These are phyloP conservation scores for Thamnaconus septentrionalis DNA, from an alignment of 2,113 vertebrate genomes.

Conservation along the genomic window DNA sequence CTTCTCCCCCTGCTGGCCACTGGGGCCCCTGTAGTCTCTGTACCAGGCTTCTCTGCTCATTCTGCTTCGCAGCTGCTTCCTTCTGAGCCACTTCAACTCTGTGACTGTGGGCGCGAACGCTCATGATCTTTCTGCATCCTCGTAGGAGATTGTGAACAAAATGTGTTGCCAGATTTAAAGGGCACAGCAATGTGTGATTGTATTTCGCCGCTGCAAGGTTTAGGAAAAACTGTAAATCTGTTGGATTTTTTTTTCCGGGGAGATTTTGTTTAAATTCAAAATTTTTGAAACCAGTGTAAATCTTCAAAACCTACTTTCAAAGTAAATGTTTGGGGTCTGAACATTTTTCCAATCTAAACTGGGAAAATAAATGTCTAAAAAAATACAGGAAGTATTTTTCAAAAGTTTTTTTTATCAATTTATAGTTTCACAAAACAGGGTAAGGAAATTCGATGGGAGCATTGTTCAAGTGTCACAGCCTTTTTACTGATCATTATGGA, in stretches of 20 bases:
- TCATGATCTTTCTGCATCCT: slow-evolving; percentile 14
- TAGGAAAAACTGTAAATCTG: slow-evolving; percentile 11
- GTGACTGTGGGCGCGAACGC: not conserved
- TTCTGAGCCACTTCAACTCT: slow-evolving; percentile 1
- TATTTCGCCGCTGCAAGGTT: slow-evolving; percentile 44
- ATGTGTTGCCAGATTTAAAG: slow-evolving; percentile 19
- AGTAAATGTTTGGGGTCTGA: no score
- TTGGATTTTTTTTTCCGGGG: slow-evolving; percentile 17
- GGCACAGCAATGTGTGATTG: slow-evolving; percentile 34
- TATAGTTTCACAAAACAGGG: no score
- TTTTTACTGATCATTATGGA: no score
- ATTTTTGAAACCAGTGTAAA: not conserved
- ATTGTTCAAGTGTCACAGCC: no score
- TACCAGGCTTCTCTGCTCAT: no score
- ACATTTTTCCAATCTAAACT: no score
- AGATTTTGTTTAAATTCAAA: slow-evolving; percentile 6
- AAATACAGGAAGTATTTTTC: no score
- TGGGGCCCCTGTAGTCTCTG: no score
- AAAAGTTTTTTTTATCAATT: no score
- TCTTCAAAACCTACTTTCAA: no score
- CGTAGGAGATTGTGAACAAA: slow-evolving; percentile 31
- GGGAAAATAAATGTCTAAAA: no score
- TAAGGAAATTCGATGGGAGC: no score
- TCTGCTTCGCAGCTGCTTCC: slow-evolving; percentile 15
- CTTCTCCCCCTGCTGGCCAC: slow-evolving; percentile 13